Evolutionary conservation across 2,888 invertebrate genomes (phyloP), one percentile per base, ranked within the genome.

Genomic region (Andrena trimmerana): DNA sequence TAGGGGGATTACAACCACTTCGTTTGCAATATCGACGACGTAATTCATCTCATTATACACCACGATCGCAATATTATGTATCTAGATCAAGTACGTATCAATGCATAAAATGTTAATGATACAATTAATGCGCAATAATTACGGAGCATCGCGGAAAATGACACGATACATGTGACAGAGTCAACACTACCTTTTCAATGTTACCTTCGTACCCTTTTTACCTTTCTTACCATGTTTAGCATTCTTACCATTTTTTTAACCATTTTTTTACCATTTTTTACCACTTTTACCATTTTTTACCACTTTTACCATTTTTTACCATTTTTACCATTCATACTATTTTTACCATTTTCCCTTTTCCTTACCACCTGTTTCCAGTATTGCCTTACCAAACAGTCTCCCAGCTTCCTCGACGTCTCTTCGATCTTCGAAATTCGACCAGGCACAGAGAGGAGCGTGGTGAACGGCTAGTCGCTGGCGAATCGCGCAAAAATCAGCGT

Each of bases 61-160:
- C 50, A 8, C 69, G 13, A 29, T 63, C 29, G 24, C 16, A 63
- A 57, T 27, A 27, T 50, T 52, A 74, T 16, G 68, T 66, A 72
- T 36, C 27, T 24, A 13, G 27, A 24, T 73, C 48, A 68, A 78
- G 8, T 62, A 33, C 36, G 54, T 52, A 31, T 27, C 59, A 10
- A 48, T 29, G 36, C n/a, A 48, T 7, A 65, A 62, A 65, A 62
- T 29, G 10, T 59, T 13, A 24, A 59, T 13, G 24, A 29, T 48
- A 57, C 57, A 73, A 71, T 36, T 59, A 63, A 77, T 50, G 75
- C 57, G 36, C 54, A 75, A 74, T 13, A 27, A 57, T 20, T 54
- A 20, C 54, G 20, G 24, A 20, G 3, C 54, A 20, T 36, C 36
- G n/a, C 54, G 6, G 42, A 20, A n/a, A 27, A 62, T 50, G 52